Evolutionary conservation across 2,888 invertebrate species (phyloP).

Genomic region (Actias luna): DNA sequence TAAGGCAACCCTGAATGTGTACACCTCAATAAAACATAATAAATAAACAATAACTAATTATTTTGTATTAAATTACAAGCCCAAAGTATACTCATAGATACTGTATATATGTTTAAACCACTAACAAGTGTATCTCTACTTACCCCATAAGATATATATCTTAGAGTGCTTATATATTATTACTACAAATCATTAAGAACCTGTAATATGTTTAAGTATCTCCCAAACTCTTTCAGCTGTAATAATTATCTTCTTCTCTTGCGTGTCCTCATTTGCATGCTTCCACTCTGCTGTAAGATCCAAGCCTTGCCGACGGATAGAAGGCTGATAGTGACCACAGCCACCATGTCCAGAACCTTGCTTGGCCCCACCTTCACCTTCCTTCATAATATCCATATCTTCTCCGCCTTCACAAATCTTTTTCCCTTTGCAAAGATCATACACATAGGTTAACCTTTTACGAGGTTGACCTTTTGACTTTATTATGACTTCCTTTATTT

Average conservation of each 20-base stretch:
- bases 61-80: too few relatives aligned
- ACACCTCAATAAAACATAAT: too few relatives aligned
- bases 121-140: neutral
- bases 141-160: neutral
- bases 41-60: too few relatives aligned
- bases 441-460: slow-evolving; percentile 96
- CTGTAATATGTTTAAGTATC: slow-evolving; percentile 95
- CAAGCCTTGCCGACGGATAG: slow-evolving; percentile 92
- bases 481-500: slow-evolving; percentile 96
- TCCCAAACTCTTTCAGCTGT: slow-evolving; percentile 98
- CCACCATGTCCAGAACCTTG: slow-evolving; percentile 91
- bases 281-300: slow-evolving; percentile 99
- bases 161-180: neutral
- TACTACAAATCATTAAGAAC: slow-evolving; percentile 39
- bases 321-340: slow-evolving; percentile 99
- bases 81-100: too few relatives aligned
- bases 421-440: slow-evolving; percentile 98
- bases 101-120: too few relatives aligned
- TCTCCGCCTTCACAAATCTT: slow-evolving; percentile 99
- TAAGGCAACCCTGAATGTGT: too few relatives aligned
- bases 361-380: slow-evolving; percentile 85
- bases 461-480: slow-evolving; percentile 98
- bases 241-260: slow-evolving; percentile 96
- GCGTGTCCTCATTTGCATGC: slow-evolving; percentile 98
- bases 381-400: slow-evolving; percentile 96